Evolutionary conservation across 2,113 vertebrate genomes (phyloP), one percentile per base, ranked within the genome.

Genomic region (Dinomys branickii): DNA sequence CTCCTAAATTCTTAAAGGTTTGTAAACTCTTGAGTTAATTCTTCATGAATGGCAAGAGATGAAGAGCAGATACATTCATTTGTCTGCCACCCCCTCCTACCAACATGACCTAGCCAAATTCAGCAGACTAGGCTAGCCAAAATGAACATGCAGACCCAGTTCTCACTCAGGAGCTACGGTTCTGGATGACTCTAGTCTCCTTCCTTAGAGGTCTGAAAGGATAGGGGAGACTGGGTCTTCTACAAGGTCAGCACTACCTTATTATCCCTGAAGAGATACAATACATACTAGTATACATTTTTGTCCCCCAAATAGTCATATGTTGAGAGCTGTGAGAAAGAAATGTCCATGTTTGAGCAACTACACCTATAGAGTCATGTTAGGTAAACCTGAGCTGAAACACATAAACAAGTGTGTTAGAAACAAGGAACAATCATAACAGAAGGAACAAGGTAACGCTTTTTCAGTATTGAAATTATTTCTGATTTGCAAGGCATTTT

Each of bases 31-130:
- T 26, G 35, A 35, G 20, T 26, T 78, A 85, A 58, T 56, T 81
- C 30, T 89, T 73, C 56, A 85, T 82, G 47, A 17, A 73, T 95
- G 96, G 93, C 85, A 59, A 44, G 50, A 82, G 58, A 81, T 93
- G 58, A 58, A 26, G 33, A 33, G 67, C 67, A 87, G 75, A 87
- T 54, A 80, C 73, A 73, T 92, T 95, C 93, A 87, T 77, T 59
- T 0, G 4, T 52, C 28, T 33, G 77, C 65, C 52, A 38, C 14
- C 81, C 59, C 58, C 82, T 63, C 44, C 88, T 78, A 85, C 26
- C 50, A 77, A 69, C 24, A 33, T 58, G 28, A n/a, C 16, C 38
- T 19, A 65, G 78, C 91, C 88, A 94, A 97, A 81, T 38, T 82
- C 82, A 90, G 44, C 56, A 88, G 58, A 28, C 13, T 28, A 69